Base-by-base conservation (phyloP, 1,140 invertebrate genomes). In the Heliconius hermathena region DNA sequence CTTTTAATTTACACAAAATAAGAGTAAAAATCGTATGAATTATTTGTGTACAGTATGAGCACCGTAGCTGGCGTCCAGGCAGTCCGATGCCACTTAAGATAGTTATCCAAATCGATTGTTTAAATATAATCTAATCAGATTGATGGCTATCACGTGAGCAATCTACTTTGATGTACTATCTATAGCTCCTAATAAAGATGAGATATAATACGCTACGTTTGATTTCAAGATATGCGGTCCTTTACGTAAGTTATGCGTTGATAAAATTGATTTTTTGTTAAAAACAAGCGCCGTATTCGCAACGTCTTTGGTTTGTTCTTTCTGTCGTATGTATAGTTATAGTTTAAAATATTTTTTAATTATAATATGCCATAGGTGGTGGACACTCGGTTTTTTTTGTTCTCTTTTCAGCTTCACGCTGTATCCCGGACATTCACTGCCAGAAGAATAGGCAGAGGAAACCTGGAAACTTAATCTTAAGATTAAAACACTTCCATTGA, bases 161-260 rank as follows among this genome's bases (percentile, higher is more conserved):
- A 79, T 79, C 73, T 46, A 38, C 73, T 79, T 79, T 79, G 78
- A 79, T 79, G 73, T 79, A 38, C n/a, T 79, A 79, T 79, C 78
- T 79, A 79, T 79, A 74, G 73, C 60, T 41, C 22, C 57, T 79
- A 74, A 74, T 79, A 74, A 71, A 76, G 75, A 71, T 74, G 38
- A 52, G 57, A 79, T 74, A 79, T 38, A 49, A 26, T 57, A 11
- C 6, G 74, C 66, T 38, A 54, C 3, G 41, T 73, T 49, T 57
- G 52, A 78, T 78, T 78, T 78, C 18, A 20, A 54, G 72, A 74
- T 77, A 77, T 29, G 60, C 60, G 60, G 26, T 11, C 18, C 60
- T 66, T 66, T 66, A 66, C 60, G 60, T 66, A 66, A 66, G 26
- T 26, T 66, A 16, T 66, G 5, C 13, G 60, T 66, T 66, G 60